Evolutionary conservation across 1,140 invertebrate genomes (phyloP).

Genomic region (Drosophila parabipectinata): DNA sequence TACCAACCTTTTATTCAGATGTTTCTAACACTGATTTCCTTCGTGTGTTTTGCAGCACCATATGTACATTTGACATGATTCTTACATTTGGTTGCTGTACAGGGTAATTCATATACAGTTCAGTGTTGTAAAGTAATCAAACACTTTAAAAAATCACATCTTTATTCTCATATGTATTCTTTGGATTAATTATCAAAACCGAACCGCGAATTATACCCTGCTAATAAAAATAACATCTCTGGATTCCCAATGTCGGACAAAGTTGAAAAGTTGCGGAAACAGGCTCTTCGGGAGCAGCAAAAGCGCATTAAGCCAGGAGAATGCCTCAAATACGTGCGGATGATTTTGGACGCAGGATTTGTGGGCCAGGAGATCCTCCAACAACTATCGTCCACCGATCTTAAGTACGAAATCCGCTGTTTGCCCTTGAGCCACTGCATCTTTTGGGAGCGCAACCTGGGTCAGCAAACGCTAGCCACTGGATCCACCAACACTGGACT

Average conservation of each 20-base stretch:
- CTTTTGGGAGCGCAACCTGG: slow-evolving; percentile 84
- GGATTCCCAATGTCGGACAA: slow-evolving; percentile 45
- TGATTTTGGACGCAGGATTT: slow-evolving; percentile 84
- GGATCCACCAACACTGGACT: slow-evolving; percentile 15
- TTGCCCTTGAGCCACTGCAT: slow-evolving; percentile 66
- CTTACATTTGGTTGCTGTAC: not conserved
- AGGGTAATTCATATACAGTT: not conserved
- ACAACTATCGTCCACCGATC: slow-evolving; percentile 28
- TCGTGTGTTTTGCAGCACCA: not conserved
- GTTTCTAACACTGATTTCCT: not conserved
- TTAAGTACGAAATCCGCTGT: slow-evolving; percentile 64
- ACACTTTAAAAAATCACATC: too few relatives aligned
- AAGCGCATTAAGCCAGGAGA: slow-evolving; percentile 85
- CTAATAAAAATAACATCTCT: too few relatives aligned
- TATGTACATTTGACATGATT: too few relatives aligned
- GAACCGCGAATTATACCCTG: too few relatives aligned
- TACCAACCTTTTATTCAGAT: not conserved
- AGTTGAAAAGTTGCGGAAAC: slow-evolving; percentile 73
- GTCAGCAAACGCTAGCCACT: slow-evolving; percentile 48
- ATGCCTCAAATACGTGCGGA: slow-evolving; percentile 85
- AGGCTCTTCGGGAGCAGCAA: slow-evolving; percentile 70
- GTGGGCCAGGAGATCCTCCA: slow-evolving; percentile 52
- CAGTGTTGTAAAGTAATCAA: too few relatives aligned
- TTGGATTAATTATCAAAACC: too few relatives aligned
- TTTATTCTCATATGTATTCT: too few relatives aligned